Evolutionary conservation across 1,140 invertebrate genomes (phyloP).

Genomic region (Sesamia nonagrioides): DNA sequence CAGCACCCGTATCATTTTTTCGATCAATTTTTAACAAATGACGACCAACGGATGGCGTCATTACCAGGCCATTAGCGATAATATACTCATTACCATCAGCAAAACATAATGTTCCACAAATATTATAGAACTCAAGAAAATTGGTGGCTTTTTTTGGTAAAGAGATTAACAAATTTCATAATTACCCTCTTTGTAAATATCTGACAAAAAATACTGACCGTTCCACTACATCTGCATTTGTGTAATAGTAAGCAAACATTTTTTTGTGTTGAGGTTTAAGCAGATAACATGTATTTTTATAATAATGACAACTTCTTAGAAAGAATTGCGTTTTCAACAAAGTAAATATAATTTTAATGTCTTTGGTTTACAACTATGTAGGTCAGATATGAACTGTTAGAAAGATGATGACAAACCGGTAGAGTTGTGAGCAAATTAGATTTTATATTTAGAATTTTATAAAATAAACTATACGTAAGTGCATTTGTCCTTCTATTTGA

Average conservation of each 20-base stretch:
- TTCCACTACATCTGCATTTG: not conserved
- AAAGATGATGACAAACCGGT: not conserved
- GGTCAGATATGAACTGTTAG: not conserved
- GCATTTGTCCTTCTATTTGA: not conserved
- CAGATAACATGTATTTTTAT: not conserved
- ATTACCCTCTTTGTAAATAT: not conserved
- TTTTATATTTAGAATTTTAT: too few relatives aligned
- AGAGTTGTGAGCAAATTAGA: not conserved
- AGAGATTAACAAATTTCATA: not conserved
- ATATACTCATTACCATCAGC: slow-evolving; percentile 7
- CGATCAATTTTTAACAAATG: not conserved
- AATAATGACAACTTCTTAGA: not conserved
- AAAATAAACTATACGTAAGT: not conserved
- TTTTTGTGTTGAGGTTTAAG: not conserved
- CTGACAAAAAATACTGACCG: not conserved
- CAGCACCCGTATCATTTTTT: not conserved
- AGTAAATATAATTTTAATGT: too few relatives aligned
- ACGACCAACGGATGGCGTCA: slow-evolving; percentile 3
- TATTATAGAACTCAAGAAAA: not conserved
- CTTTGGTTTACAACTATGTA: too few relatives aligned
- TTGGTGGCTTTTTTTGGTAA: not conserved
- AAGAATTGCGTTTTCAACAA: not conserved
- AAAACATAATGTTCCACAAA: not conserved
- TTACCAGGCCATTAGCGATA: slow-evolving; percentile 14
- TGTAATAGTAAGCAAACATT: not conserved